Conservation (phyloP, 2,888 invertebrate genomes). For the Acleris cristana region DNA sequence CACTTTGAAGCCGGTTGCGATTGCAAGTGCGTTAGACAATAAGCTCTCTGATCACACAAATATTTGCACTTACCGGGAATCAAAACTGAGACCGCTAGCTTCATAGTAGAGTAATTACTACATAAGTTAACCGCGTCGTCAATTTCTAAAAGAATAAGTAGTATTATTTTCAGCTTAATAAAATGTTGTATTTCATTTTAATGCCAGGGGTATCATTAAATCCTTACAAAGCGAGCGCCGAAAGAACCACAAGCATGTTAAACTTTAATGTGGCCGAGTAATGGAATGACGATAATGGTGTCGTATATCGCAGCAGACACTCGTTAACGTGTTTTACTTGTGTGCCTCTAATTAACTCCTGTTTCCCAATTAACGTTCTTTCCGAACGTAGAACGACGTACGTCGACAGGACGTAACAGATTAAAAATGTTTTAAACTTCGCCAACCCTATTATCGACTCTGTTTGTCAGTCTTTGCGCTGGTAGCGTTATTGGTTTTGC, state of each 20-base stretch:
- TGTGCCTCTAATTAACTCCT: slow-evolving; percentile 46
- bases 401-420: slow-evolving; percentile 18
- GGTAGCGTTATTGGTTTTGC: slow-evolving; percentile 10
- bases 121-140: not conserved
- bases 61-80: too few species aligned
- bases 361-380: slow-evolving; percentile 45
- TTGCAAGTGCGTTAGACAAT: too few species aligned
- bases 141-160: not conserved
- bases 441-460: slow-evolving; percentile 18
- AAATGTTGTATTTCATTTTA: slow-evolving; percentile 2
- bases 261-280: slow-evolving; percentile 23
- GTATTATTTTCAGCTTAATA: not conserved
- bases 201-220: slow-evolving; percentile 5
- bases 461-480: slow-evolving; percentile 9
- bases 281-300: slow-evolving; percentile 21
- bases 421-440: slow-evolving; percentile 33
- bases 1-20: too few species aligned
- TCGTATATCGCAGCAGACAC: slow-evolving; percentile 38
- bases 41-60: too few species aligned
- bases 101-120: too few species aligned
- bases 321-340: slow-evolving; percentile 45
- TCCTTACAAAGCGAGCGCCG: slow-evolving; percentile 13
- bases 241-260: slow-evolving; percentile 16
- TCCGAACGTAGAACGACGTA: slow-evolving; percentile 9
- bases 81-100: too few species aligned